Conservation (phyloP, 2,113 vertebrate species). For the Oncorhynchus kisutch region DNA sequence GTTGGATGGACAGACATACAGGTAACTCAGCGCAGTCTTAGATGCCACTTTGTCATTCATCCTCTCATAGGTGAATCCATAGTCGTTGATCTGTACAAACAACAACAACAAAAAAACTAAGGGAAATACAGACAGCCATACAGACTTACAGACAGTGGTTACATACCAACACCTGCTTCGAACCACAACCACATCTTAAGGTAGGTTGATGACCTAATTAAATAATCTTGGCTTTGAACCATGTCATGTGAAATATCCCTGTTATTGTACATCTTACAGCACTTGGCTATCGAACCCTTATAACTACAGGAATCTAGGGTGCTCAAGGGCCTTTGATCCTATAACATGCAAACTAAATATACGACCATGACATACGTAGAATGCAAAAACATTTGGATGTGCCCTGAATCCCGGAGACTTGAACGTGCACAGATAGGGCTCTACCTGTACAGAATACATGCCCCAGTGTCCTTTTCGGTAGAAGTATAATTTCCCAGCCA, state of each 20-base stretch:
- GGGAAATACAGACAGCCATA: not conserved
- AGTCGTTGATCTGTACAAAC: constrained; percentile 86
- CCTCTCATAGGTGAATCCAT: constrained; percentile 92
- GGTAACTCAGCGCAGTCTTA: constrained; percentile 94
- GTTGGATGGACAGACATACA: constrained; percentile 95
- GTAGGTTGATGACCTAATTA: no score
- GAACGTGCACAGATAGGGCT: constrained; percentile 51
- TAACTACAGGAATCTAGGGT: not conserved
- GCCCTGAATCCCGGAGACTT: constrained; percentile 39
- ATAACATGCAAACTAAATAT: not conserved
- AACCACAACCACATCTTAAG: no score
- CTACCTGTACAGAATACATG: constrained; percentile 56
- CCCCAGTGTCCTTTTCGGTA: constrained; percentile 60
- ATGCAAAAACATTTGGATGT: constrained; percentile 65
- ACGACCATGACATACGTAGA: constrained; percentile 48
- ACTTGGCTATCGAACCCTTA: not conserved
- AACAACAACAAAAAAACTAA: not conserved
- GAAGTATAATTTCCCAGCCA: not conserved
- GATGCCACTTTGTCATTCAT: constrained; percentile 96
- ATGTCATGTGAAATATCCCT: no score
- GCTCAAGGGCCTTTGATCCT: no score
- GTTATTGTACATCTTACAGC: no score
- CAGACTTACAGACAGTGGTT: no score
- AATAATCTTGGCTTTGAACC: no score
- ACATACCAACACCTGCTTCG: no score